A percentile compares a stretch with the other conserved stretches of the same genome.
These are phyloP conservation scores for Desoria tigrina DNA, from an alignment of 2,888 invertebrate genomes.

Conservation along the genomic window DNA sequence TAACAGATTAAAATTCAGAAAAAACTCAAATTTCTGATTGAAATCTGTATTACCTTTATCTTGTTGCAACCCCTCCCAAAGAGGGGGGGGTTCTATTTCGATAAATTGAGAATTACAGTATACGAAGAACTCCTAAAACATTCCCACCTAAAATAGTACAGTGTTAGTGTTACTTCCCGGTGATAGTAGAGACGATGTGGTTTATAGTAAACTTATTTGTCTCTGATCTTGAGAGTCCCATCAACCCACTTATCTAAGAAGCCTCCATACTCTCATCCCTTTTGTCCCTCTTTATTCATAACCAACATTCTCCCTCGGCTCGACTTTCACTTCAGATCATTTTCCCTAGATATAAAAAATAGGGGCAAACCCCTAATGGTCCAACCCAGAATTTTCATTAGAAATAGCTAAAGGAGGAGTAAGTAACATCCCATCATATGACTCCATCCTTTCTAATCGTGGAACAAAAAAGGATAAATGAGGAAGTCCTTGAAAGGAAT, in stretches of 20 bases:
- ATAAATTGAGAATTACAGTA: too few relatives aligned
- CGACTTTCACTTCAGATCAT: neutral
- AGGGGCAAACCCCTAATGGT: neutral
- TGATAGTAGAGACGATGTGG: neutral
- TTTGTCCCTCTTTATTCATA: constrained; percentile 6
- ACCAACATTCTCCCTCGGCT: neutral
- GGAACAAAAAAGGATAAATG: too few relatives aligned
- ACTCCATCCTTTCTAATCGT: too few relatives aligned
- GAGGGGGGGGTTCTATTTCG: too few relatives aligned
- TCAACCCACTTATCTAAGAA: neutral
- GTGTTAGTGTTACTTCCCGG: too few relatives aligned
- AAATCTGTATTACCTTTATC: too few relatives aligned
- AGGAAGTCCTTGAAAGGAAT: too few relatives aligned
- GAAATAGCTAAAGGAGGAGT: neutral
- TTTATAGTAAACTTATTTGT: neutral
- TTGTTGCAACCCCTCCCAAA: too few relatives aligned
- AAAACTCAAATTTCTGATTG: too few relatives aligned
- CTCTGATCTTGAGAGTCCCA: neutral
- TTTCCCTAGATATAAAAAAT: neutral
- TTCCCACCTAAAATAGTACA: too few relatives aligned
- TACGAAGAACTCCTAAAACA: neutral
- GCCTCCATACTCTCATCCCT: neutral
- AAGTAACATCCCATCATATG: too few relatives aligned
- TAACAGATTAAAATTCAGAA: too few relatives aligned
- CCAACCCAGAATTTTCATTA: neutral